phyloP scores from a whole-genome alignment of 2,888 invertebrate genomes.

The Meloe dianella region DNA sequence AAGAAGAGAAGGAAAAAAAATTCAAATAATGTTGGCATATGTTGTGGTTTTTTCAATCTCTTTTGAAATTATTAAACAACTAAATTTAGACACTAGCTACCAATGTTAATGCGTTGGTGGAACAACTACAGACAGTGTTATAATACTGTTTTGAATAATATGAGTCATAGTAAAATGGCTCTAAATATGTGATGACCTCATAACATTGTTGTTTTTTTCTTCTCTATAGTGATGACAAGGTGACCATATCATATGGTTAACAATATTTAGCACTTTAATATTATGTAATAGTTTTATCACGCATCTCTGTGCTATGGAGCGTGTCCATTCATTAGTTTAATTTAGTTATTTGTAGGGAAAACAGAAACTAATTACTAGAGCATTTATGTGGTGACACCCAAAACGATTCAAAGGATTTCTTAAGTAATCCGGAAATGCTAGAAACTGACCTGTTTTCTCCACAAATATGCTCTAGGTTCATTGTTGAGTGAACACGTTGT shows the following conservation, averaged over 20 bases:
- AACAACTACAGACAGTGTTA: slow-evolving; percentile 3
- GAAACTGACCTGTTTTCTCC: slow-evolving; percentile 1
- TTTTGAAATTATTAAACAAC: slow-evolving; percentile 4
- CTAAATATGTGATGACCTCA: slow-evolving; percentile 9
- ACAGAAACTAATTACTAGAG: neutral
- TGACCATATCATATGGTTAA: neutral
- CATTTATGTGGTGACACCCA: neutral
- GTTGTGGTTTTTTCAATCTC: neutral
- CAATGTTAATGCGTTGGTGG: slow-evolving; percentile 7
- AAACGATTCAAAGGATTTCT: neutral
- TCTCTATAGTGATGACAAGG: neutral
- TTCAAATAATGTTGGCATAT: slow-evolving; percentile 1
- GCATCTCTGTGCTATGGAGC: neutral
- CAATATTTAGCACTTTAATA: neutral
- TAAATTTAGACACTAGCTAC: slow-evolving; percentile 9
- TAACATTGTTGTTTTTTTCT: slow-evolving; percentile 4
- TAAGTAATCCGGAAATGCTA: neutral
- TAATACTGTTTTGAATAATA: slow-evolving; percentile 1
- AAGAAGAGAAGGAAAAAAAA: neutral
- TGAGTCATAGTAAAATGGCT: slow-evolving; percentile 6
- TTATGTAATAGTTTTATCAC: neutral
- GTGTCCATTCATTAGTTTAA: neutral
- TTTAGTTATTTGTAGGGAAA: neutral
- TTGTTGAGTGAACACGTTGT: neutral
- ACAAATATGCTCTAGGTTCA: neutral